These are phyloP conservation scores for Suncus etruscus DNA, from an alignment of 2,113 vertebrate genomes.

Conservation along the genomic window DNA sequence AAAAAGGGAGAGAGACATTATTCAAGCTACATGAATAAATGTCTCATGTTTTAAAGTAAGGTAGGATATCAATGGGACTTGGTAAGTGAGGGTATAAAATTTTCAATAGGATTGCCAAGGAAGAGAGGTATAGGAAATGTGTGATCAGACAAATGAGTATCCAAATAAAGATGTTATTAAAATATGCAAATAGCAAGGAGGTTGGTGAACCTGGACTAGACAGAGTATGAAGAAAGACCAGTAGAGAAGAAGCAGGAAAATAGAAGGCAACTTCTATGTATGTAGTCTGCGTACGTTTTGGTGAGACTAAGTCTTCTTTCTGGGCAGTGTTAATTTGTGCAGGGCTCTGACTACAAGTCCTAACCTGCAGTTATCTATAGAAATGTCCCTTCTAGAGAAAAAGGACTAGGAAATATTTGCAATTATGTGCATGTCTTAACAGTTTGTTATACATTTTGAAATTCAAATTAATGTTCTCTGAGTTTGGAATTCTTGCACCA, in stretches of 20 bases:
- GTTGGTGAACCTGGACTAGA: no score
- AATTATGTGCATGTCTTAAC: not conserved
- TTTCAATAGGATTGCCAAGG: not conserved
- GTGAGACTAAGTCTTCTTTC: not conserved
- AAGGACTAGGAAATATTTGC: not conserved
- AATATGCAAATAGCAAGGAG: not conserved
- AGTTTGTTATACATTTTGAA: constrained; percentile 10
- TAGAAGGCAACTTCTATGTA: not conserved
- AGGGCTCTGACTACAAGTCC: not conserved
- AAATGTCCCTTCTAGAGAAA: not conserved
- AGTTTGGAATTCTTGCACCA: not conserved
- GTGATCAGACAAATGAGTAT: not conserved
- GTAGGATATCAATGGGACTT: no score
- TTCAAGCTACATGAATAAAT: not conserved
- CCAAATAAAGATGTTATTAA: not conserved
- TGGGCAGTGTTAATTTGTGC: not conserved
- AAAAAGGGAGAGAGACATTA: not conserved
- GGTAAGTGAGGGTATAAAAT: not conserved
- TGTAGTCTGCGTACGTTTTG: not conserved
- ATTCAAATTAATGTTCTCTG: not conserved
- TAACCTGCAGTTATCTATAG: not conserved
- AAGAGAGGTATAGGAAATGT: not conserved
- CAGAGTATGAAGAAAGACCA: not conserved
- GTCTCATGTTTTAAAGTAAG: not conserved
- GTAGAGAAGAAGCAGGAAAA: not conserved